Evolutionary conservation across 2,888 invertebrate species (phyloP).

Genomic region (Spodoptera exigua): DNA sequence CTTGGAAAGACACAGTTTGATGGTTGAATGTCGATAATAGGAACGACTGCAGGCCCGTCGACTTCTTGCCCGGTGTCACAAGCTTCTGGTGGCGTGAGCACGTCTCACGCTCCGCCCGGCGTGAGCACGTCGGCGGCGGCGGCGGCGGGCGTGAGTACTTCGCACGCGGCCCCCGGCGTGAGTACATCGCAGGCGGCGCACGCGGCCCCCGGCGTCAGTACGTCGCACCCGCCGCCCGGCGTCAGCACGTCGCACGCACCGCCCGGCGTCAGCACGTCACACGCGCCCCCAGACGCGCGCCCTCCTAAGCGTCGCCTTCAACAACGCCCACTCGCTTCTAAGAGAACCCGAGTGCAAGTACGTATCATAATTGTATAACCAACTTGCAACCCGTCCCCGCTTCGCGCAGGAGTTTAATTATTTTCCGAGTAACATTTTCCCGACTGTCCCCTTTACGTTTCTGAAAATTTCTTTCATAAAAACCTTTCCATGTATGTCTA

Average conservation of each 20-base stretch:
- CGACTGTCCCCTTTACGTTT: too few species aligned
- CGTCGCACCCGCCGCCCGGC: slow-evolving; percentile 66
- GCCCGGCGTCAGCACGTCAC: slow-evolving; percentile 65
- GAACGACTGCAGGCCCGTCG: slow-evolving; percentile 60
- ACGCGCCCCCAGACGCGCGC: slow-evolving; percentile 74
- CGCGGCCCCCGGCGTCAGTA: slow-evolving; percentile 64
- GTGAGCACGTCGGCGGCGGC: slow-evolving; percentile 71
- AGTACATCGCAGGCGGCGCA: slow-evolving; percentile 67
- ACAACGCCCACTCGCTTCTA: slow-evolving; percentile 82
- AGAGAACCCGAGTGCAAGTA: slow-evolving; percentile 89
- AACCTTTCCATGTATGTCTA: too few species aligned
- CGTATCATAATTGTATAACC: slow-evolving; percentile 11
- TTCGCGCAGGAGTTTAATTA: too few species aligned
- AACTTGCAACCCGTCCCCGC: too few species aligned
- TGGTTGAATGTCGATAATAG: slow-evolving; percentile 26
- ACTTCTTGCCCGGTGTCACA: slow-evolving; percentile 67
- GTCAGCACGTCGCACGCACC: slow-evolving; percentile 68
- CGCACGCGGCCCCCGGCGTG: slow-evolving; percentile 64
- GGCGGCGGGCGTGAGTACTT: slow-evolving; percentile 62
- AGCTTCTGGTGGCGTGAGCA: slow-evolving; percentile 71
- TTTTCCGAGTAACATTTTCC: too few species aligned
- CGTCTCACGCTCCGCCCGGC: slow-evolving; percentile 66
- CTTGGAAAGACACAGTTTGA: neutral
- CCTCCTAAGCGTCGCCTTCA: slow-evolving; percentile 81
- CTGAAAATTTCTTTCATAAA: too few species aligned